Conservation (phyloP, 2,888 invertebrate species). For the Hoplodrina blanda region DNA sequence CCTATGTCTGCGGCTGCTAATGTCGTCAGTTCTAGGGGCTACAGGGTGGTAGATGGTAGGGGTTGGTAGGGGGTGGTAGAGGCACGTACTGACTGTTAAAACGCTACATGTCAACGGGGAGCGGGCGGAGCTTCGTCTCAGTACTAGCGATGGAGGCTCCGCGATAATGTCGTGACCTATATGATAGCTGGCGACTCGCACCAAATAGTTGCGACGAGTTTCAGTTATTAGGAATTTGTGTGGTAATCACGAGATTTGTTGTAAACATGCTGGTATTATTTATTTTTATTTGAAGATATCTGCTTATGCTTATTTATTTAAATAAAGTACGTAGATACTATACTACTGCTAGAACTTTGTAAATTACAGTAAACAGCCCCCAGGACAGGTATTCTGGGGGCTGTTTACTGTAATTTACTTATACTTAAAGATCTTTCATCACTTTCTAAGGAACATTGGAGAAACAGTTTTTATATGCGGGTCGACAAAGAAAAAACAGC, state of each 20-base stretch:
- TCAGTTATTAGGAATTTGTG: constrained; percentile 31
- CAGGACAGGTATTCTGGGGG: too few relatives aligned
- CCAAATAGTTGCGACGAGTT: constrained; percentile 66
- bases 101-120: constrained; percentile 88
- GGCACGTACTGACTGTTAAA: constrained; percentile 89
- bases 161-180: constrained; percentile 87
- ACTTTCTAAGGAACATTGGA: not conserved
- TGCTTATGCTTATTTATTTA: not conserved
- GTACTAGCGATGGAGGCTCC: constrained; percentile 80
- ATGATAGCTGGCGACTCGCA: constrained; percentile 68
- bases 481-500: not conserved
- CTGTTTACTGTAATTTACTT: too few relatives aligned
- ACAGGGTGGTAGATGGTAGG: constrained; percentile 57
- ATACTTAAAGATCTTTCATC: not conserved
- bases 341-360: not conserved
- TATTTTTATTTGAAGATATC: not conserved
- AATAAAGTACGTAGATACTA: not conserved
- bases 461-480: not conserved
- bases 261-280: not conserved
- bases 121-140: constrained; percentile 80
- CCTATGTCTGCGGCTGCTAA: constrained; percentile 90
- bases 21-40: constrained; percentile 85
- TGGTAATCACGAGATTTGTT: constrained; percentile 17
- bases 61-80: constrained; percentile 67
- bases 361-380: not conserved